Conservation (phyloP, 92 coral and sea anemone species). For the Paramuricea clavata region DNA sequence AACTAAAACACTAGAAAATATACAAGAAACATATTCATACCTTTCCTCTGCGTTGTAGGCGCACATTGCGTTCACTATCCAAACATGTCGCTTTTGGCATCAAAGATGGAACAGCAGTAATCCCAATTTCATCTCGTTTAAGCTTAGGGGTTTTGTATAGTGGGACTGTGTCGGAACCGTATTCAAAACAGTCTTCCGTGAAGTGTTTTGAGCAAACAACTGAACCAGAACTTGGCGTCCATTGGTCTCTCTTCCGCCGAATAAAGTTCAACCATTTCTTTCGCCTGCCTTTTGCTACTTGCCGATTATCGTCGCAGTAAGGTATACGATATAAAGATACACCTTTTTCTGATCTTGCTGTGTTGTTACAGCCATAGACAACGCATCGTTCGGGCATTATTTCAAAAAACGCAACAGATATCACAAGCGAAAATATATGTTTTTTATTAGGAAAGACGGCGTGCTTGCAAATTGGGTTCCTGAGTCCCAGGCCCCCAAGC, state of each 20-base stretch:
- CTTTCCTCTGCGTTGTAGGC: not conserved
- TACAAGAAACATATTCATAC: not conserved
- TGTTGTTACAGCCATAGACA: not conserved
- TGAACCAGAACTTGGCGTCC: slow-evolving; percentile 44
- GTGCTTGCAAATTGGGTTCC: slow-evolving; percentile 35
- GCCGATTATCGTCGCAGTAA: not conserved
- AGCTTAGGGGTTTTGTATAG: not conserved
- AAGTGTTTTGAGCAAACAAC: slow-evolving; percentile 40
- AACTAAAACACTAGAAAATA: not conserved
- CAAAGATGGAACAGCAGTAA: slow-evolving; percentile 8
- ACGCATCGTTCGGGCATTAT: slow-evolving; percentile 24
- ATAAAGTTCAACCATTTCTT: slow-evolving; percentile 17
- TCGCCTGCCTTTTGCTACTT: not conserved
- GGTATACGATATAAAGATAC: not conserved
- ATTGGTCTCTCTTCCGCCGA: not conserved
- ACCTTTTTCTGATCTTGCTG: not conserved
- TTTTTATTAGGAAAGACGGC: slow-evolving; percentile 5
- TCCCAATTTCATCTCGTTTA: slow-evolving; percentile 6
- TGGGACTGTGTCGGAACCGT: not conserved
- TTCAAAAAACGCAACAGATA: not conserved
- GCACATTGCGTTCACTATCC: not conserved
- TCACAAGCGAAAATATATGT: not conserved
- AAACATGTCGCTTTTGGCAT: not conserved
- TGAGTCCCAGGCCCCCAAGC: slow-evolving; percentile 47
- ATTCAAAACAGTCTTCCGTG: slow-evolving; percentile 12